Evolutionary conservation across 1,140 invertebrate genomes (phyloP).

Genomic region (Ips typographus): DNA sequence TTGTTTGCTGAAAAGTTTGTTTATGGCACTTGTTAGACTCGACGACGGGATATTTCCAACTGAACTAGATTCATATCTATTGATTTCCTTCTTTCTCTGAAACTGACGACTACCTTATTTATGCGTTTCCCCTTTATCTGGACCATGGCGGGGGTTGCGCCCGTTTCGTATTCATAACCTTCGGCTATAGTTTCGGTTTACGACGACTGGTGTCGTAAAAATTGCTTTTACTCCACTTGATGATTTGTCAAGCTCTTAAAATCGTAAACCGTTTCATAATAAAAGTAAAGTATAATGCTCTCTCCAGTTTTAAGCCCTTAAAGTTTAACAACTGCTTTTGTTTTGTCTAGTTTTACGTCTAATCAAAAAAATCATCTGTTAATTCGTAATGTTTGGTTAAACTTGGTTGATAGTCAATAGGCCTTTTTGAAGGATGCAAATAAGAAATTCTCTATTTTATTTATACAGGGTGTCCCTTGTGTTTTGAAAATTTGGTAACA

Average conservation of each 20-base stretch:
- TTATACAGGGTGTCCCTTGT: too few species aligned
- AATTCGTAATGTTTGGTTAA: too few species aligned
- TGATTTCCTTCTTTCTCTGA: conserved; percentile 19
- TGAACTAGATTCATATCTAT: conserved; percentile 30
- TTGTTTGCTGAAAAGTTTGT: conserved; percentile 33
- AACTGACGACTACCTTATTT: conserved; percentile 23
- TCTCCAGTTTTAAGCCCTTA: too few species aligned
- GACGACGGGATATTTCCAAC: conserved; percentile 25
- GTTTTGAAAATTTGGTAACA: too few species aligned
- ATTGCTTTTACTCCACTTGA: neutral
- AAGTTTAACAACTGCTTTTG: too few species aligned
- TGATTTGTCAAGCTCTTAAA: neutral
- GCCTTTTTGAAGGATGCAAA: too few species aligned
- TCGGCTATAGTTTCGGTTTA: conserved; percentile 2
- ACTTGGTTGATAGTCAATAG: too few species aligned
- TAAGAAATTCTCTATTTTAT: too few species aligned
- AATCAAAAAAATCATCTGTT: too few species aligned
- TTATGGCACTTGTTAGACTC: conserved; percentile 30
- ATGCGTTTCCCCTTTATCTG: conserved; percentile 8
- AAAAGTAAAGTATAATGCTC: too few species aligned
- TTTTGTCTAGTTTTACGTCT: too few species aligned
- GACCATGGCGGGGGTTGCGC: neutral
- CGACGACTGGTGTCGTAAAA: neutral
- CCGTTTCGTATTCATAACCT: conserved; percentile 18
- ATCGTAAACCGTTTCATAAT: neutral